These are phyloP conservation scores for Sciurus niger DNA, from an alignment of 2,113 vertebrate genomes.

Conservation along the genomic window DNA sequence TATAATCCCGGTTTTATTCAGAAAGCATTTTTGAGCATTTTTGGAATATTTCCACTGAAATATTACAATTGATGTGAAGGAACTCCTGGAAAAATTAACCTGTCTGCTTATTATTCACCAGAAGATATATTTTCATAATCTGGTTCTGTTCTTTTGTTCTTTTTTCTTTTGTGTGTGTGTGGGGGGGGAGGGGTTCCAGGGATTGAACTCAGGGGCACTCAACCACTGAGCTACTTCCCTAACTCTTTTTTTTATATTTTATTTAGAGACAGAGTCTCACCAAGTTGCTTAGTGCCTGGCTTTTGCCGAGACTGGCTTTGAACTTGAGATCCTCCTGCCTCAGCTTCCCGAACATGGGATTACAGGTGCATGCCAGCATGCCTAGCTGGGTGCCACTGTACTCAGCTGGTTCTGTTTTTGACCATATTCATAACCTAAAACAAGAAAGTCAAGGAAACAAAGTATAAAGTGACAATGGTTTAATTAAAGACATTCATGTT, in stretches of 20 bases:
- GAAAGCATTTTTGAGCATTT: neutral
- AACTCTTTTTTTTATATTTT: too few relatives aligned
- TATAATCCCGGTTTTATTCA: neutral
- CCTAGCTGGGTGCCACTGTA: neutral
- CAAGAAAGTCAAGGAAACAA: constrained; percentile 32
- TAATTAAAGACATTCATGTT: neutral
- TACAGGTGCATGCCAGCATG: too few relatives aligned
- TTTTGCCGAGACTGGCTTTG: too few relatives aligned
- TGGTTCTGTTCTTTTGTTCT: neutral
- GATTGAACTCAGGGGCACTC: too few relatives aligned
- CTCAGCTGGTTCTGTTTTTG: neutral
- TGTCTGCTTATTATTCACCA: neutral
- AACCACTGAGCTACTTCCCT: too few relatives aligned
- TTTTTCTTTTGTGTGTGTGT: too few relatives aligned
- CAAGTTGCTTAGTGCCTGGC: too few relatives aligned
- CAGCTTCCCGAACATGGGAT: too few relatives aligned
- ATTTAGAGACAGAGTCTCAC: too few relatives aligned
- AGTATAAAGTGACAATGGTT: neutral
- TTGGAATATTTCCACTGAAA: constrained; percentile 24
- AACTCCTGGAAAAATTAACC: neutral
- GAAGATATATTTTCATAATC: constrained; percentile 36
- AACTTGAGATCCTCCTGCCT: too few relatives aligned
- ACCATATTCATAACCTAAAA: neutral
- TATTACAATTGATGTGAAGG: neutral
- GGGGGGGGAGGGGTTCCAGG: too few relatives aligned